Evolutionary conservation across 1,140 invertebrate species (phyloP).

Genomic region (Meloidogyne hapla): DNA sequence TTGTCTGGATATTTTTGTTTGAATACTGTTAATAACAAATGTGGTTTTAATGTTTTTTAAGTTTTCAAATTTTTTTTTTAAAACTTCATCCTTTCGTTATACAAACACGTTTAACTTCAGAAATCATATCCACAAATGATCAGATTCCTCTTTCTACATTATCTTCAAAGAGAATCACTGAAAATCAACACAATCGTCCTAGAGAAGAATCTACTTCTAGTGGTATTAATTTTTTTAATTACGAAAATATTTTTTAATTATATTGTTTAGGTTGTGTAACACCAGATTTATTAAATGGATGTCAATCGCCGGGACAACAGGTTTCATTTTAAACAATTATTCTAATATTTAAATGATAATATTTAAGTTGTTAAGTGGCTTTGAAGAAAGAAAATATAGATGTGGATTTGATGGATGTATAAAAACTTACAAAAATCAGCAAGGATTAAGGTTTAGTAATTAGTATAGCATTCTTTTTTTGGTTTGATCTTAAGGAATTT

Average conservation of each 20-base stretch:
- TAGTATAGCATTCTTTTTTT: neutral
- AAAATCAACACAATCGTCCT: neutral
- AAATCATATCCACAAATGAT: neutral
- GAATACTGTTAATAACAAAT: neutral
- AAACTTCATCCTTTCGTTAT: neutral
- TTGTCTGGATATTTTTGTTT: neutral
- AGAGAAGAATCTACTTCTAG: neutral
- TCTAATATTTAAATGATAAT: neutral
- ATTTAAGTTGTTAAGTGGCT: neutral
- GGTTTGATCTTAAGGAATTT: neutral
- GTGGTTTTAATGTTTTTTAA: neutral
- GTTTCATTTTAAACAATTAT: neutral
- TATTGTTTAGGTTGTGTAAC: neutral
- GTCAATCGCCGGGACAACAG: neutral
- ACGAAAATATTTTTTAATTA: too few species aligned
- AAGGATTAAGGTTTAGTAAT: slow-evolving; percentile 28
- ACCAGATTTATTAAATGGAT: neutral
- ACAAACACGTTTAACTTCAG: neutral
- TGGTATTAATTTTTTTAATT: neutral
- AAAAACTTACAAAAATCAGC: slow-evolving; percentile 32
- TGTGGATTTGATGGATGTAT: slow-evolving; percentile 27
- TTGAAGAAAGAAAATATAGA: slow-evolving; percentile 15
- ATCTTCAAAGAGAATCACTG: neutral
- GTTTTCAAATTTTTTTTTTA: neutral
- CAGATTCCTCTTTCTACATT: neutral